Percentiles rank a stretch among this genome's conserved stretches.
Evolutionary conservation across 2,888 invertebrate species (phyloP).

Genomic region (Drosophila prolongata): DNA sequence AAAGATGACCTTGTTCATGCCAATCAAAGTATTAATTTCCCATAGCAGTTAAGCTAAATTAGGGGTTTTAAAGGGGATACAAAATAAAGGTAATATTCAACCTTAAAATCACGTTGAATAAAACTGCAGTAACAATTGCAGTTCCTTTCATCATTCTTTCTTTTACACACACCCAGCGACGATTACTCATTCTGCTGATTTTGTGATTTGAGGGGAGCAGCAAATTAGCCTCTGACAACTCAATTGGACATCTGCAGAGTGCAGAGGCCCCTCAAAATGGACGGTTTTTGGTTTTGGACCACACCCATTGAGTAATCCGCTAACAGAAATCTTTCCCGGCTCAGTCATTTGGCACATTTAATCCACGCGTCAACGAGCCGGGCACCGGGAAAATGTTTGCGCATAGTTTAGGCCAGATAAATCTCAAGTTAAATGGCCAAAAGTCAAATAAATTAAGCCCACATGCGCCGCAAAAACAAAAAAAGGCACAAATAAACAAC

Average conservation of each 20-base stretch:
- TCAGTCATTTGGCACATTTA: constrained; percentile 74
- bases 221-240: constrained; percentile 45
- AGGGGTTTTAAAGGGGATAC: constrained; percentile 6
- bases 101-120: neutral
- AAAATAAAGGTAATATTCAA: constrained; percentile 2
- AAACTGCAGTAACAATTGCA: constrained; percentile 12
- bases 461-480: constrained; percentile 56
- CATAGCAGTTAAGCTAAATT: neutral
- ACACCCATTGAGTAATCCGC: constrained; percentile 58
- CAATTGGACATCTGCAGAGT: constrained; percentile 38
- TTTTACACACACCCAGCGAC: constrained; percentile 21
- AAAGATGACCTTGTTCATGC: neutral
- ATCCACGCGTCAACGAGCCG: constrained; percentile 74
- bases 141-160: constrained; percentile 19
- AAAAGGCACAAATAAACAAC: constrained; percentile 7
- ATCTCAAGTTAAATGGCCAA: constrained; percentile 81
- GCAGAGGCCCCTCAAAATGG: constrained; percentile 7
- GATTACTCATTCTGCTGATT: constrained; percentile 28
- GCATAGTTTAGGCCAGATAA: constrained; percentile 79
- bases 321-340: constrained; percentile 50
- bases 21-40: constrained; percentile 1
- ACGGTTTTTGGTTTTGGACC: constrained; percentile 29
- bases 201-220: constrained; percentile 23
- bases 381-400: constrained; percentile 58
- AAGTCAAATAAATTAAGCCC: constrained; percentile 81